These are phyloP conservation scores for Calliopsis andreniformis DNA, from an alignment of 1,140 invertebrate genomes.

Conservation along the genomic window DNA sequence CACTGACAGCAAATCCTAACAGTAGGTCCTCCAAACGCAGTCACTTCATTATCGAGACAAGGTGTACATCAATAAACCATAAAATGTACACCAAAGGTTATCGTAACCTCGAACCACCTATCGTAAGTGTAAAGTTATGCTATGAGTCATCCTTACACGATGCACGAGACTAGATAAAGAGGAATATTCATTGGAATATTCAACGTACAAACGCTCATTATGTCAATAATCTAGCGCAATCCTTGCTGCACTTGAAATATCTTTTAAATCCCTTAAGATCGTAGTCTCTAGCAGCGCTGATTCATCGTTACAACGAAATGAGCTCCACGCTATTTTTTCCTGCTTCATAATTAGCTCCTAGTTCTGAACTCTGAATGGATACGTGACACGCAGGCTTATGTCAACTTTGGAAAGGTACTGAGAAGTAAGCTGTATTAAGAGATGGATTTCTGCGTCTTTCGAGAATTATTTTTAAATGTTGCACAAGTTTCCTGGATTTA, in stretches of 20 bases:
- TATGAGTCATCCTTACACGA: conserved; percentile 37
- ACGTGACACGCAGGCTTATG: not conserved
- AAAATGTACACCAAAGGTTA: not conserved
- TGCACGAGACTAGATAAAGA: conserved; percentile 24
- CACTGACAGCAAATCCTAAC: no score
- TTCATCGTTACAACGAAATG: conserved; percentile 18
- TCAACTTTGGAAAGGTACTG: not conserved
- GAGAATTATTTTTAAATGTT: not conserved
- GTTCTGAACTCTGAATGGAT: not conserved
- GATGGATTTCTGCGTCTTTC: not conserved
- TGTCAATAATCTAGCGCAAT: conserved; percentile 20
- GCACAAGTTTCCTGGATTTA: no score
- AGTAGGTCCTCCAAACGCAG: no score
- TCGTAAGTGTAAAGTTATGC: conserved; percentile 29
- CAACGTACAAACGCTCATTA: not conserved
- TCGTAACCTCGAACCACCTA: not conserved
- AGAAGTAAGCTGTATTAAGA: not conserved
- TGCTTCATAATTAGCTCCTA: not conserved
- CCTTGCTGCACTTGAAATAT: not conserved
- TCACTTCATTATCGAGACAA: no score
- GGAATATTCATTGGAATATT: conserved; percentile 39
- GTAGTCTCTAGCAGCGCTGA: conserved; percentile 32
- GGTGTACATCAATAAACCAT: no score
- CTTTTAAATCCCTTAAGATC: not conserved
- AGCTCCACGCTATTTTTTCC: not conserved